phyloP scores from a whole-genome alignment of 1,140 invertebrate genomes.

The Cylas formicarius region DNA sequence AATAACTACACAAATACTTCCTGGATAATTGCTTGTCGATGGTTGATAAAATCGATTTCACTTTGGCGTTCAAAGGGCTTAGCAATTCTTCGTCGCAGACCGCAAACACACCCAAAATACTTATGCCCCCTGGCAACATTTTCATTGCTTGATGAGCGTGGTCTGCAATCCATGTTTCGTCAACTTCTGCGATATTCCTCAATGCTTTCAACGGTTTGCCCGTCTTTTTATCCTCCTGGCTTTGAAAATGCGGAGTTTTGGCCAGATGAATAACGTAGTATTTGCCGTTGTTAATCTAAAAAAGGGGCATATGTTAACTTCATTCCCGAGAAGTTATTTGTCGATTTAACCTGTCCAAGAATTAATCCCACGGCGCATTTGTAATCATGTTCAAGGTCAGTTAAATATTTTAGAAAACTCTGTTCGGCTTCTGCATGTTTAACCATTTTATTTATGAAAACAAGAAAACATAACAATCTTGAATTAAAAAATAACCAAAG shows the following conservation, averaged over 20 bases:
- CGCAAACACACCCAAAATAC: conserved; percentile 59
- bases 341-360: conserved; percentile 54
- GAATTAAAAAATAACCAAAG: no score
- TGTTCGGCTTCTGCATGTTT: conserved; percentile 44
- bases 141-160: conserved; percentile 65
- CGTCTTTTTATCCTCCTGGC: conserved; percentile 33
- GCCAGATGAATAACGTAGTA: conserved; percentile 68
- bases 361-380: conserved; percentile 57
- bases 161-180: conserved; percentile 57
- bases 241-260: conserved; percentile 53
- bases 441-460: conserved; percentile 40
- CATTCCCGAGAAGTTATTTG: conserved; percentile 15
- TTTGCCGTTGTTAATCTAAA: conserved; percentile 51
- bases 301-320: conserved; percentile 21
- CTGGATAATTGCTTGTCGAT: conserved; percentile 49
- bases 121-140: conserved; percentile 77
- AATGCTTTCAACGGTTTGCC: conserved; percentile 31
- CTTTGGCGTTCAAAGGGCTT: conserved; percentile 46
- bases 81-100: conserved; percentile 58
- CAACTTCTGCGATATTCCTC: conserved; percentile 42
- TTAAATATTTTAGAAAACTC: conserved; percentile 44
- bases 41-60: conserved; percentile 50
- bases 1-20: conserved; percentile 53
- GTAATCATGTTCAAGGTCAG: conserved; percentile 42
- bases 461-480: no score